phyloP scores from a whole-genome alignment of 2,797 vertebrate species.

The Chrosomus eos region DNA sequence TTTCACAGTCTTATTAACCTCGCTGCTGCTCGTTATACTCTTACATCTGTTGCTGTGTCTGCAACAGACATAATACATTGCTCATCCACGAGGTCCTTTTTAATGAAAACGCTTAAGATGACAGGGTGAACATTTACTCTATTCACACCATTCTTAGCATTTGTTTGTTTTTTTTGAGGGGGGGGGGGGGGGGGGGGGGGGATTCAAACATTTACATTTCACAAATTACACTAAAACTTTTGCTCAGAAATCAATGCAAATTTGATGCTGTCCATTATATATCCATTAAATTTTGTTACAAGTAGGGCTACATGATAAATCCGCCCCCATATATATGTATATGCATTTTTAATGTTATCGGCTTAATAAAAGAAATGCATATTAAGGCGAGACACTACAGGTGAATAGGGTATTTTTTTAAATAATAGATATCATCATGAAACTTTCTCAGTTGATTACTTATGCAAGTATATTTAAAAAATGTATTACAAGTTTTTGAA shows the following conservation, averaged over 20 bases:
- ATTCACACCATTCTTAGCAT: background rate
- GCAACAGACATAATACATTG: slow-evolving; percentile 59
- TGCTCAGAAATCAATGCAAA: background rate
- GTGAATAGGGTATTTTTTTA: no score
- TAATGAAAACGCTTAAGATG: slow-evolving; percentile 67
- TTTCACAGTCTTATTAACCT: slow-evolving; percentile 75
- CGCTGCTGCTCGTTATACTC: slow-evolving; percentile 73
- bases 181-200: no score
- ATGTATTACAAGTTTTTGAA: no score
- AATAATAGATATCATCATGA: no score
- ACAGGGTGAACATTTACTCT: slow-evolving; percentile 63
- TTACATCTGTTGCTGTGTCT: slow-evolving; percentile 60
- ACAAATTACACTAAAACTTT: background rate
- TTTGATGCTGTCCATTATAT: background rate
- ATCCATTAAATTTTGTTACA: no score
- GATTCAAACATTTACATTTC: background rate
- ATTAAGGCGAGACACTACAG: no score
- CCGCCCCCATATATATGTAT: no score
- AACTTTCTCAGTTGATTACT: no score
- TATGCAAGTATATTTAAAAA: no score
- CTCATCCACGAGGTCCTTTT: slow-evolving; percentile 67
- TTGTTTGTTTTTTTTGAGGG: background rate
- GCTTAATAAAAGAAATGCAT: no score
- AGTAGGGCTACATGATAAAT: no score
- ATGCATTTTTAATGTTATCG: no score